These are phyloP conservation scores for crab-eating macaque (Macaca fascicularis) DNA, from an alignment of 2,113 vertebrate genomes.

Conservation along the genomic window DNA sequence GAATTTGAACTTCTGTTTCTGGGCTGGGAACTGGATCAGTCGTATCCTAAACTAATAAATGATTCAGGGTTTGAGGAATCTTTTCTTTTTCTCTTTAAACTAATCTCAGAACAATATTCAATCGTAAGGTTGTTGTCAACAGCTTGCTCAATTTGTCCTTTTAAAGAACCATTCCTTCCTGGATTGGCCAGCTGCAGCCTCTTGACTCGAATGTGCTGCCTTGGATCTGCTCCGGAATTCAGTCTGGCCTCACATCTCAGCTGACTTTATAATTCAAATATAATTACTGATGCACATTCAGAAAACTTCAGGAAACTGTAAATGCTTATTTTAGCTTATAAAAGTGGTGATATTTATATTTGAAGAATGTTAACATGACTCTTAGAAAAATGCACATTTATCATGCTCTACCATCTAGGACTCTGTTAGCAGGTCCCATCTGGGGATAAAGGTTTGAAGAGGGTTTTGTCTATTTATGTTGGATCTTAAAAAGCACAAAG, in stretches of 20 bases:
- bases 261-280: constrained; percentile 83
- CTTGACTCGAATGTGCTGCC: constrained; percentile 76
- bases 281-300: constrained; percentile 83
- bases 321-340: constrained; percentile 78
- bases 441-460: constrained; percentile 57
- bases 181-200: constrained; percentile 79
- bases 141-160: constrained; percentile 79
- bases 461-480: constrained; percentile 48
- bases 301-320: constrained; percentile 75
- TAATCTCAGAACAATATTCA: constrained; percentile 81
- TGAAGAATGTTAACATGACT: constrained; percentile 67
- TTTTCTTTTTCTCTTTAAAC: constrained; percentile 79
- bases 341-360: constrained; percentile 75
- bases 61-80: constrained; percentile 40
- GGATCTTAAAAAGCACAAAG: constrained; percentile 12
- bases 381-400: constrained; percentile 47
- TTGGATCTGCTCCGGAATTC: constrained; percentile 80
- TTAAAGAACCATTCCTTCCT: constrained; percentile 77
- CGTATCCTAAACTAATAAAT: constrained; percentile 63
- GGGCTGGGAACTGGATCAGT: constrained; percentile 60
- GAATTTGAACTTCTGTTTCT: constrained; percentile 74
- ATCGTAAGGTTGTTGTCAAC: constrained; percentile 79
- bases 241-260: constrained; percentile 68
- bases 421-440: constrained; percentile 48
- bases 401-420: constrained; percentile 29